Base-by-base conservation (phyloP, 2,888 invertebrate genomes). In the Tribolium freemani region DNA sequence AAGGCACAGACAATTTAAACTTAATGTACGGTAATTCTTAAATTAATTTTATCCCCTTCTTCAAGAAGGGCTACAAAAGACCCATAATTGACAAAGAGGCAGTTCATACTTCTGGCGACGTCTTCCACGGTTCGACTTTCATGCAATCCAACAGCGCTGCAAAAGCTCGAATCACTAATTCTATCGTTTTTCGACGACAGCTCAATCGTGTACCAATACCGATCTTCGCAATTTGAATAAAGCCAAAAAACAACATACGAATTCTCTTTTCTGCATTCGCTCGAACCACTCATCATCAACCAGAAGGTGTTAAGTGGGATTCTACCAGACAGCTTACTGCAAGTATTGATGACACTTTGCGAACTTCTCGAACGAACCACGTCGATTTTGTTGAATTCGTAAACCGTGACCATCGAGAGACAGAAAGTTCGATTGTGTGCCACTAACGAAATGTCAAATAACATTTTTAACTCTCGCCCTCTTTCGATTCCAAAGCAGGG, bases 211-310 rank as follows among this genome's bases (percentile, higher is more conserved):
- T 83, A 81, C 51, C 81, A 80, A 72, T 81, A 83, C 50, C 69
- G 71, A 21, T 83, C 83, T 1, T 82, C 81, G 8, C 79, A 79
- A 71, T 84, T 83, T 16, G 84, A 83, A 70, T 85, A 83, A 66
- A 86, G 64, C 86, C 86, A 86, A 63, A 82, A 81, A 3, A 84
- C 53, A 5, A 81, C 80, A 68, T 81, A 83, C 0, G 84, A 79
- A 8, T 77, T 73, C 4, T 71, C 69, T 51, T 78, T 68, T 44
- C 76, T 78, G 31, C 73, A 73, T 60, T 83, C 80, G 5, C 60
- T 45, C 1, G 85, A 84, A 10, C 83, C 84, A 20, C 80, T 84
- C 20, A 81, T 82, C 86, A 86, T 85, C 31, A 86, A 71, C 86
- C 86, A 86, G 73, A 86, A 85, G 1, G 84, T 84, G 60, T 80